These are phyloP conservation scores for Amorpha juglandis DNA, from an alignment of 2,888 invertebrate species.

Conservation along the genomic window DNA sequence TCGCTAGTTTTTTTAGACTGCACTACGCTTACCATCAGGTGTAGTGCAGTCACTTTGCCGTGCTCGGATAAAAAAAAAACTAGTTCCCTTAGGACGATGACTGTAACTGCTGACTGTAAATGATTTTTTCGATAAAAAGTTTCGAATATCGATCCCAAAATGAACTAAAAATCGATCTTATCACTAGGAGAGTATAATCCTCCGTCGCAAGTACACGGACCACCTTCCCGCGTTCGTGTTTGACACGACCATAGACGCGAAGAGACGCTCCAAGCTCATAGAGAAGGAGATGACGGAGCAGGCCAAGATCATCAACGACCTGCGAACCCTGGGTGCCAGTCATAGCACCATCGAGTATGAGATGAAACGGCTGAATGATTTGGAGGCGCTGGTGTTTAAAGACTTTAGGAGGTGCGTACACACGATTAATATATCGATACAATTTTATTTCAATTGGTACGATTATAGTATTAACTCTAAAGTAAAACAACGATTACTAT, in stretches of 20 bases:
- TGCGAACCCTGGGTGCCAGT: slow-evolving; percentile 94
- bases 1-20: too few relatives aligned
- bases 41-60: too few relatives aligned
- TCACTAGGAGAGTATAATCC: slow-evolving; percentile 87
- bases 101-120: neutral
- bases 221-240: slow-evolving; percentile 93
- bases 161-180: neutral
- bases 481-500: too few relatives aligned
- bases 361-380: slow-evolving; percentile 94
- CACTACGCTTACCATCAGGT: too few relatives aligned
- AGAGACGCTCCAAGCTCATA: slow-evolving; percentile 94
- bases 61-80: too few relatives aligned
- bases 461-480: too few relatives aligned
- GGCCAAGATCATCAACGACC: slow-evolving; percentile 96
- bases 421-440: neutral
- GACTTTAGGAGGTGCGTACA: slow-evolving; percentile 90
- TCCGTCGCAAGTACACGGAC: slow-evolving; percentile 88
- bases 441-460: neutral
- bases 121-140: neutral
- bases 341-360: slow-evolving; percentile 96
- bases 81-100: too few relatives aligned
- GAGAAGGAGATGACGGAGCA: slow-evolving; percentile 99
- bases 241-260: slow-evolving; percentile 91
- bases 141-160: neutral
- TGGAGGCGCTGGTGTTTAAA: slow-evolving; percentile 97